A percentile compares a stretch with the other conserved stretches of the same genome.
These are phyloP conservation scores for Ardeotis arabs DNA, from an alignment of 2,113 vertebrate species.

Conservation along the genomic window DNA sequence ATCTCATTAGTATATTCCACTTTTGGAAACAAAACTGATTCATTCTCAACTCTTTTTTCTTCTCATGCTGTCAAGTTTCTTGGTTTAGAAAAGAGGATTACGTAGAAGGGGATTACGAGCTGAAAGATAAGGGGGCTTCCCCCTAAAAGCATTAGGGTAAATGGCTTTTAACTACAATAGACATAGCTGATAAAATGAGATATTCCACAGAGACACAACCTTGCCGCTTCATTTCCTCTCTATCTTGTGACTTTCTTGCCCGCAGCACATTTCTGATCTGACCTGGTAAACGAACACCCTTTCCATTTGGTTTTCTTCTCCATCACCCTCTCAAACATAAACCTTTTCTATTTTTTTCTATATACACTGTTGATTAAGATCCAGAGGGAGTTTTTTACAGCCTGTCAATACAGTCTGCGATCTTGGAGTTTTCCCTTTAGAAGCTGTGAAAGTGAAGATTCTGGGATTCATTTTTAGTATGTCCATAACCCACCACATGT, in stretches of 20 bases:
- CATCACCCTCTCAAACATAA: not conserved
- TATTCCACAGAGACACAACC: not conserved
- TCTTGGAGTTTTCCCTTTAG: not conserved
- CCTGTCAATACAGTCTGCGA: not conserved
- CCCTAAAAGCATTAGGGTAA: not conserved
- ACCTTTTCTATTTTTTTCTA: not conserved
- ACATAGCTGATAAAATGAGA: not conserved
- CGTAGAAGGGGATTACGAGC: not conserved
- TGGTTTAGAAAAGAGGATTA: not conserved
- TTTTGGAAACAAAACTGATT: not conserved
- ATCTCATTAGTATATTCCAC: not conserved
- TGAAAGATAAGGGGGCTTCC: not conserved
- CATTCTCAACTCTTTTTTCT: not conserved
- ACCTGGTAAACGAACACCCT: not conserved
- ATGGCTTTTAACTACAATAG: not conserved
- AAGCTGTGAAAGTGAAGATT: conserved; percentile 14
- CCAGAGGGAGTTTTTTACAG: not conserved
- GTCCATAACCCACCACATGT: not conserved
- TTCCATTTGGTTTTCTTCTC: not conserved
- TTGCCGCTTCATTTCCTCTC: not conserved
- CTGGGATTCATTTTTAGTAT: not conserved
- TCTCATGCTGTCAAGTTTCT: not conserved
- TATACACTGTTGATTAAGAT: not conserved
- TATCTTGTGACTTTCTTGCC: not conserved
- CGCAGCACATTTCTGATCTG: not conserved